A percentile compares a stretch with the other conserved stretches of the same genome.
Evolutionary conservation across 2,113 vertebrate species (phyloP).

Genomic region (Archilochus colubris): DNA sequence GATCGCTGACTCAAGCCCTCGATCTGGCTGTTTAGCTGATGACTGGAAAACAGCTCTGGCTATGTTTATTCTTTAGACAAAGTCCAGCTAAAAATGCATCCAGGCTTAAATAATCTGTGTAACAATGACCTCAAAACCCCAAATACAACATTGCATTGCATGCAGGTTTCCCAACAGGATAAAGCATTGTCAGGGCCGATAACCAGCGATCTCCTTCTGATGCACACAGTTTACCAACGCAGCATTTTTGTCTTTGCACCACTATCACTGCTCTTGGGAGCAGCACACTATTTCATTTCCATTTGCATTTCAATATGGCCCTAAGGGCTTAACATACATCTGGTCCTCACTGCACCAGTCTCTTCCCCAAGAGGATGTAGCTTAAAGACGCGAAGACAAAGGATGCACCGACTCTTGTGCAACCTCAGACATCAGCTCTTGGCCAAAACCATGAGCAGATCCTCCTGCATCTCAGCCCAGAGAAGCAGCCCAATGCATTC

Average conservation of each 20-base stretch:
- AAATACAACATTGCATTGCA: constrained; percentile 36
- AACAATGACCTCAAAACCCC: constrained; percentile 69
- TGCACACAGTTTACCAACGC: neutral
- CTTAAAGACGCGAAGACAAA: constrained; percentile 27
- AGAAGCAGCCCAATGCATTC: neutral
- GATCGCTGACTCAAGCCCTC: constrained; percentile 68
- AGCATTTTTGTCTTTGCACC: neutral
- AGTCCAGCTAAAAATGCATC: constrained; percentile 72
- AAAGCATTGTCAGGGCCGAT: constrained; percentile 4
- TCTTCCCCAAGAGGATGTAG: neutral
- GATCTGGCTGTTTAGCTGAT: constrained; percentile 45
- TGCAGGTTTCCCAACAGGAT: constrained; percentile 38
- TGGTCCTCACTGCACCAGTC: neutral
- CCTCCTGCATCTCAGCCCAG: neutral
- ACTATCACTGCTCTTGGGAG: neutral
- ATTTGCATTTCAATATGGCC: constrained; percentile 57
- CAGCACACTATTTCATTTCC: neutral
- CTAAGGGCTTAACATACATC: constrained; percentile 46
- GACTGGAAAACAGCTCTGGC: constrained; percentile 59
- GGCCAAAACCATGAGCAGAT: fast-evolving
- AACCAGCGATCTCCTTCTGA: neutral
- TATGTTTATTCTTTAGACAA: constrained; percentile 74
- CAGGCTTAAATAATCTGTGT: constrained; percentile 66
- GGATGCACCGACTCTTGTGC: neutral
- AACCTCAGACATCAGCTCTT: fast-evolving